Conservation (phyloP, 2,113 vertebrate species). For the Clarias batrachus region DNA sequence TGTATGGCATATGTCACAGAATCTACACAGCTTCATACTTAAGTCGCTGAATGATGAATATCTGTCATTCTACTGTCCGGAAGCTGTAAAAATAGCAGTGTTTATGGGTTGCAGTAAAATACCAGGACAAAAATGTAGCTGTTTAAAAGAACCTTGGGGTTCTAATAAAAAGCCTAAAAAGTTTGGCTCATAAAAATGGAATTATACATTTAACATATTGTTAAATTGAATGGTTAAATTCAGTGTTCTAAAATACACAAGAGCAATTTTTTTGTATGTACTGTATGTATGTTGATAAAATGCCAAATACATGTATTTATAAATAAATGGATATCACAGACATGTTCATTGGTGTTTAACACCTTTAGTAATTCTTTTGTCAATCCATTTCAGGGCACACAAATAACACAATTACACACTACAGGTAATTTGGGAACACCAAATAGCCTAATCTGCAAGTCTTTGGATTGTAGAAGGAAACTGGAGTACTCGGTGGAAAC, state of each 20-base stretch:
- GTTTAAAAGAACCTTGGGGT: not conserved
- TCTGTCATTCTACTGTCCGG: not conserved
- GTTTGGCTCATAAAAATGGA: not conserved
- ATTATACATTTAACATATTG: not conserved
- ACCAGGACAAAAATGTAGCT: not conserved
- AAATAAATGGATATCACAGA: not conserved
- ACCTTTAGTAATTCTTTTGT: not conserved
- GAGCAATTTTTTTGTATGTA: not conserved
- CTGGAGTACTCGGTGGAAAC: too few species aligned
- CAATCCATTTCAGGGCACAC: too few species aligned
- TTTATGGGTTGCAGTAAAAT: not conserved
- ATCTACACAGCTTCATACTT: not conserved
- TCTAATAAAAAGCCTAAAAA: not conserved
- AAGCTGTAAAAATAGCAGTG: not conserved
- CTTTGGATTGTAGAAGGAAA: too few species aligned
- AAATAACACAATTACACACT: too few species aligned
- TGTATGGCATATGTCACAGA: not conserved
- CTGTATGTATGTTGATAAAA: not conserved
- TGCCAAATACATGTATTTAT: not conserved
- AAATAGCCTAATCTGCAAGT: too few species aligned
- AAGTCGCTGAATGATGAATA: not conserved
- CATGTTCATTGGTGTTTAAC: not conserved
- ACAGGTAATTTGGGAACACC: too few species aligned
- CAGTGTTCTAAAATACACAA: not conserved
- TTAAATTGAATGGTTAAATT: not conserved